Percentiles rank a stretch among this genome's conserved stretches.
phyloP scores from a whole-genome alignment of 64 coral and sea anemone genomes.

The Cladopsammia gracilis region DNA sequence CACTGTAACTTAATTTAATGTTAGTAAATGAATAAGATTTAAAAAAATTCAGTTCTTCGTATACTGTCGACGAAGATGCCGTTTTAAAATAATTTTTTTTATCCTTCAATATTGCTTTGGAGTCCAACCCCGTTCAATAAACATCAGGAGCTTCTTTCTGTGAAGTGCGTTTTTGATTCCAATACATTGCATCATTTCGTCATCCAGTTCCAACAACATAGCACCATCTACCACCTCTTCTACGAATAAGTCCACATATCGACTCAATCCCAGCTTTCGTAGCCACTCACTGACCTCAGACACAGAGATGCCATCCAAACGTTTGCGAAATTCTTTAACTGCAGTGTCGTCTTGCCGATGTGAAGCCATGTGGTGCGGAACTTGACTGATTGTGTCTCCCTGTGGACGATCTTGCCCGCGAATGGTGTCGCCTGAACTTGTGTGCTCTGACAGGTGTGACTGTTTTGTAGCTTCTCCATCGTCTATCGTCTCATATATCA shows the following conservation, averaged over 20 bases:
- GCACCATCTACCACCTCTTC: conserved; percentile 78
- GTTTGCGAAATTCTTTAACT: neutral
- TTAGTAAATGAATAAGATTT: no score
- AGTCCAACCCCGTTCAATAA: conserved; percentile 70
- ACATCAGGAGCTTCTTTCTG: conserved; percentile 74
- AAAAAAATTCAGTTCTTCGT: no score
- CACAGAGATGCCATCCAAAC: conserved; percentile 15
- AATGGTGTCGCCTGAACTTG: no score
- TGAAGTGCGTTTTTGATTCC: conserved; percentile 72
- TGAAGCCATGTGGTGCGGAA: neutral
- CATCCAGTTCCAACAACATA: conserved; percentile 78
- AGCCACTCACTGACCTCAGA: conserved; percentile 68
- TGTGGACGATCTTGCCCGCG: no score
- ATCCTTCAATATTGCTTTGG: conserved; percentile 3
- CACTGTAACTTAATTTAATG: no score
- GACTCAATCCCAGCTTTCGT: conserved; percentile 52
- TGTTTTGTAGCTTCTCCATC: no score
- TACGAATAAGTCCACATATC: conserved; percentile 62
- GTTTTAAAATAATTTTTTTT: neutral
- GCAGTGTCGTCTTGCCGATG: neutral
- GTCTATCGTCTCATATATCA: no score
- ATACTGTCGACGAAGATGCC: no score
- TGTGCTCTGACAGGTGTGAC: no score
- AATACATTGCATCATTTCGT: conserved; percentile 74
- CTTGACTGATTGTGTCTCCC: neutral